Percentiles rank a stretch among this genome's conserved stretches.
Evolutionary conservation across 2,113 vertebrate genomes (phyloP).

Genomic region (Nothocercus nigrocapillus): DNA sequence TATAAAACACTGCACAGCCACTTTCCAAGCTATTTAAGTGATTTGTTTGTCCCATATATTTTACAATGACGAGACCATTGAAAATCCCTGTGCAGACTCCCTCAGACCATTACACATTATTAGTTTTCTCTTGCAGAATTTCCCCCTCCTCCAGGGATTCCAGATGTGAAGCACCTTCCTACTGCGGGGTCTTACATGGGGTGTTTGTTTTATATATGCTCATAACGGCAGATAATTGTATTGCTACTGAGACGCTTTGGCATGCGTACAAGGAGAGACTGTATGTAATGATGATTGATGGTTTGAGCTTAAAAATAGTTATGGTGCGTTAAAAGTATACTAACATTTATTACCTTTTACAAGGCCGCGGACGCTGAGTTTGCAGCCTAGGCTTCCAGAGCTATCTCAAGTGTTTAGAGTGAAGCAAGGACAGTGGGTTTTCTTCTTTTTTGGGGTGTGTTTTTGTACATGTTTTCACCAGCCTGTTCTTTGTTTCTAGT

Average conservation of each 20-base stretch:
- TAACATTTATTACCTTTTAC: slow-evolving; percentile 55
- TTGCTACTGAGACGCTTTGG: slow-evolving; percentile 54
- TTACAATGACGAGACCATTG: slow-evolving; percentile 72
- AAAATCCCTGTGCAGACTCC: slow-evolving; percentile 61
- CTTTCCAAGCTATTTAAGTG: slow-evolving; percentile 64
- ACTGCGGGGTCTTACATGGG: slow-evolving; percentile 50
- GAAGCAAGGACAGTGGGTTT: background rate
- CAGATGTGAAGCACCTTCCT: slow-evolving; percentile 25
- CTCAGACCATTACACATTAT: slow-evolving; percentile 66
- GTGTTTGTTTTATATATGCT: slow-evolving; percentile 63
- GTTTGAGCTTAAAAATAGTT: slow-evolving; percentile 58
- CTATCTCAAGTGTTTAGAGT: background rate
- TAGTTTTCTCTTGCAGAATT: slow-evolving; percentile 51
- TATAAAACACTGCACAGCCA: slow-evolving; percentile 66
- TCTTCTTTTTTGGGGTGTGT: background rate
- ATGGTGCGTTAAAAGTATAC: slow-evolving; percentile 62
- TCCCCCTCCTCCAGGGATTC: slow-evolving; percentile 49
- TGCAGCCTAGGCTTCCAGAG: slow-evolving; percentile 9
- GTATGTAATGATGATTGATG: slow-evolving; percentile 52
- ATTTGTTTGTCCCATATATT: slow-evolving; percentile 68
- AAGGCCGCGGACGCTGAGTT: slow-evolving; percentile 35
- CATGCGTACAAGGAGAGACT: background rate
- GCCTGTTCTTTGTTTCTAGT: background rate
- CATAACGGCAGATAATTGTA: slow-evolving; percentile 54
- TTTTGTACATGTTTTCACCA: background rate